Evolutionary conservation across 2,797 vertebrate genomes (phyloP).

Genomic region (Sebastolobus alascanus): DNA sequence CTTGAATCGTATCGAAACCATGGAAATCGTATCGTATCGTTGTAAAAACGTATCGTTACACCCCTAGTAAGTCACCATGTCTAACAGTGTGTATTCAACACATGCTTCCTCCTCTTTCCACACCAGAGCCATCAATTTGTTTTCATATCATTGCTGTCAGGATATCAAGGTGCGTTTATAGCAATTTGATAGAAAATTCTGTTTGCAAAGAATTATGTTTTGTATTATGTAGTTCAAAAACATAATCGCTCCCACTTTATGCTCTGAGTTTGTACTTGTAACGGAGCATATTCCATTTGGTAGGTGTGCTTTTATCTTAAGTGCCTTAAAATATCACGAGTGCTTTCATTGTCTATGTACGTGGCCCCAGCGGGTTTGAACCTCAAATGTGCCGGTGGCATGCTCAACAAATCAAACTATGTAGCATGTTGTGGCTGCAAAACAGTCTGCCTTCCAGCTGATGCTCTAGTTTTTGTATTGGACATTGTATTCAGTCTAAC

Average conservation of each 20-base stretch:
- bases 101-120: neutral
- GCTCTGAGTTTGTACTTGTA: slow-evolving; percentile 21
- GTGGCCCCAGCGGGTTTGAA: slow-evolving; percentile 38
- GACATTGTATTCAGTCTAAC: slow-evolving; percentile 15
- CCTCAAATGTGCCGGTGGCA: slow-evolving; percentile 33
- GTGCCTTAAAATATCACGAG: slow-evolving; percentile 42
- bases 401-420: slow-evolving; percentile 26
- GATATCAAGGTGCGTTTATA: slow-evolving; percentile 46
- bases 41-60: too few relatives aligned
- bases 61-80: neutral
- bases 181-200: slow-evolving; percentile 43
- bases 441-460: slow-evolving; percentile 45
- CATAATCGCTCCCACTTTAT: slow-evolving; percentile 37
- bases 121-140: slow-evolving; percentile 32
- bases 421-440: slow-evolving; percentile 31
- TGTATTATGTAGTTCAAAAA: slow-evolving; percentile 41
- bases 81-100: slow-evolving; percentile 10
- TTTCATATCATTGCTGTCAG: slow-evolving; percentile 42
- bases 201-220: slow-evolving; percentile 61
- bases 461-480: slow-evolving; percentile 8
- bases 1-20: too few relatives aligned
- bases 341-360: slow-evolving; percentile 33
- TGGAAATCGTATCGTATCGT: too few relatives aligned
- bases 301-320: slow-evolving; percentile 50
- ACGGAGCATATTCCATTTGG: slow-evolving; percentile 21